Base-by-base conservation (phyloP, 2,113 vertebrate genomes). In the Panurus biarmicus region DNA sequence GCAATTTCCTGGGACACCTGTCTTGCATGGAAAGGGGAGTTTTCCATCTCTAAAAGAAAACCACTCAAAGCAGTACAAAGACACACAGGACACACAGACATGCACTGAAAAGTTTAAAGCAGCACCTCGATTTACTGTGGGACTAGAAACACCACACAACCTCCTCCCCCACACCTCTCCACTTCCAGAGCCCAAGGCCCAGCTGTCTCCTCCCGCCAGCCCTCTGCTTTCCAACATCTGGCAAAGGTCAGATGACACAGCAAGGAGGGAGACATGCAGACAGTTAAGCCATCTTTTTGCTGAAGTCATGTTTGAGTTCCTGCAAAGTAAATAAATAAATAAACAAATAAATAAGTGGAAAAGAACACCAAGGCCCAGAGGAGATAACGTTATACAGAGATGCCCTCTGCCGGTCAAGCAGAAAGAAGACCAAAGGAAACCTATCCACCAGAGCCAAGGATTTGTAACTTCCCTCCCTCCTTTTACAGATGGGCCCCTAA, bases 391-490 rank as follows among this genome's bases (percentile, higher is more conserved):
- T 93, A 70, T 82, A 53, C 95, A 86, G 91, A 93, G 72, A 44
- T 94, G 95, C 96, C 97, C 95, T 93, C 97, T 97, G 93, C 84
- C 12, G 97, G 96, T 44, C 33, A 91, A 14, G 42, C 64, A 80
- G 42, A 22, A 67, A 57, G 64, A 48, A 22, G 17, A n/a, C n/a
- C 73, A 57, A 82, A 85, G n/a, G 60, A 45, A 95, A 58, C 31
- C 10, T 7, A 33, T 10, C 45, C 74, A 33, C 4, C 42, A 15
- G 4, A 56, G 58, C 15, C 75, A 54, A 17, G 3, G 50, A 61
- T 69, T 36, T 45, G 31, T 44, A 60, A 44, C 44, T n/a, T 71
- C 61, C 51, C 38, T 61, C 28, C 28, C 28, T 45, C 42, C 36
- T 64, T 47, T 29, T 24, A 22, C 2, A 69, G 19, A 69, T 3